These are phyloP conservation scores for Dynastes grantii DNA, from an alignment of 2,888 invertebrate species.

Conservation along the genomic window DNA sequence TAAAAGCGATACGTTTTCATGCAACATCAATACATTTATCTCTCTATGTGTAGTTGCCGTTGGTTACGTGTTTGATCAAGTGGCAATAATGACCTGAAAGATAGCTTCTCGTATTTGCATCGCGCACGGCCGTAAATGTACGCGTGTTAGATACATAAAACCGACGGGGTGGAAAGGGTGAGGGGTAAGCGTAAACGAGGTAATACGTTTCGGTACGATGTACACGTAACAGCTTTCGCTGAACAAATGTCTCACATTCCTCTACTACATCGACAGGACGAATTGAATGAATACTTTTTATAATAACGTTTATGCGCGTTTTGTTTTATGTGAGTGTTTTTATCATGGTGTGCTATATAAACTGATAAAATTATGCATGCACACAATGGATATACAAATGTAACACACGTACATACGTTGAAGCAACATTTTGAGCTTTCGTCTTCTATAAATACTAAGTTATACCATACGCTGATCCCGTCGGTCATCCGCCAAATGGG, in stretches of 20 bases:
- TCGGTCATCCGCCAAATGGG: too few relatives aligned
- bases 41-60: slow-evolving; percentile 56
- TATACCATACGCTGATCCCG: too few relatives aligned
- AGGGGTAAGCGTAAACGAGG: slow-evolving; percentile 1
- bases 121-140: not conserved
- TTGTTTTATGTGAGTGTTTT: slow-evolving; percentile 6
- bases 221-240: slow-evolving; percentile 46
- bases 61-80: slow-evolving; percentile 59
- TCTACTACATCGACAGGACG: too few relatives aligned
- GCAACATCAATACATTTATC: slow-evolving; percentile 59
- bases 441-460: too few relatives aligned
- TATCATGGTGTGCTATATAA: too few relatives aligned
- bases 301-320: slow-evolving; percentile 5
- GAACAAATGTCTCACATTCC: slow-evolving; percentile 40
- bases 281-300: slow-evolving; percentile 1
- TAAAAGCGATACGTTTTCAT: slow-evolving; percentile 53
- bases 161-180: not conserved
- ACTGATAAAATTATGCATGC: too few relatives aligned
- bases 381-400: too few relatives aligned
- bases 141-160: slow-evolving; percentile 36
- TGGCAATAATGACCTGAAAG: slow-evolving; percentile 59
- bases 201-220: slow-evolving; percentile 28
- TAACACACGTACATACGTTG: too few relatives aligned
- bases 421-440: too few relatives aligned
- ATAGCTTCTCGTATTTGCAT: slow-evolving; percentile 53